Conservation (phyloP, 1,140 invertebrate species). For the Drosophila sp. region DNA sequence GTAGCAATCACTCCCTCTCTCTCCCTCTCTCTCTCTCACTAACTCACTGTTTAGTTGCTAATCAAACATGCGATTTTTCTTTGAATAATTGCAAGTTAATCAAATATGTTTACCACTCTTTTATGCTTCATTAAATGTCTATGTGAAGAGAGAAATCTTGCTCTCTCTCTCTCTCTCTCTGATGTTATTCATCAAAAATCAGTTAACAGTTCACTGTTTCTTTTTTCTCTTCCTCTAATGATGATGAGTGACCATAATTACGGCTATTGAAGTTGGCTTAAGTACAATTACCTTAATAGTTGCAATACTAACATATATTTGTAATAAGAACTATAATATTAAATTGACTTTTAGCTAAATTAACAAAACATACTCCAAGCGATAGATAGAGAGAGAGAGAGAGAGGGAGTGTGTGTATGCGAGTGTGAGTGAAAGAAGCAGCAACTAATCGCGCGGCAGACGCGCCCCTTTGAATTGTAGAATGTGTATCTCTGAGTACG, state of each 20-base stretch:
- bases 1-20: background rate
- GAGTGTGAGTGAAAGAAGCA: background rate
- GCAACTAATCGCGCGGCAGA: constrained; percentile 59
- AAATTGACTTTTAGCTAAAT: constrained; percentile 82
- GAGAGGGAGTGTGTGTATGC: background rate
- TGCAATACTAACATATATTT: constrained; percentile 1
- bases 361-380: constrained; percentile 62
- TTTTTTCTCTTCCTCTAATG: constrained; percentile 43
- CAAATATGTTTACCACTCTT: background rate
- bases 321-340: constrained; percentile 71
- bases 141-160: too few species aligned
- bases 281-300: constrained; percentile 76
- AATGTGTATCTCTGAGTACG: background rate
- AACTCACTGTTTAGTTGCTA: background rate
- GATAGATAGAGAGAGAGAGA: background rate
- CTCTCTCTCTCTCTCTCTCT: too few species aligned
- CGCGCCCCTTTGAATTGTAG: constrained; percentile 63
- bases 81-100: constrained; percentile 10
- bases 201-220: background rate
- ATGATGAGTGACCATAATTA: constrained; percentile 73
- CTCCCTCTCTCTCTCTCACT: too few species aligned
- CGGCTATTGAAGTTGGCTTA: constrained; percentile 29
- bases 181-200: too few species aligned
- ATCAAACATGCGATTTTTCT: constrained; percentile 3
- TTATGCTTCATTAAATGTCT: background rate